phyloP scores from a whole-genome alignment of 2,797 vertebrate species.

The Anguilla megastoma region DNA sequence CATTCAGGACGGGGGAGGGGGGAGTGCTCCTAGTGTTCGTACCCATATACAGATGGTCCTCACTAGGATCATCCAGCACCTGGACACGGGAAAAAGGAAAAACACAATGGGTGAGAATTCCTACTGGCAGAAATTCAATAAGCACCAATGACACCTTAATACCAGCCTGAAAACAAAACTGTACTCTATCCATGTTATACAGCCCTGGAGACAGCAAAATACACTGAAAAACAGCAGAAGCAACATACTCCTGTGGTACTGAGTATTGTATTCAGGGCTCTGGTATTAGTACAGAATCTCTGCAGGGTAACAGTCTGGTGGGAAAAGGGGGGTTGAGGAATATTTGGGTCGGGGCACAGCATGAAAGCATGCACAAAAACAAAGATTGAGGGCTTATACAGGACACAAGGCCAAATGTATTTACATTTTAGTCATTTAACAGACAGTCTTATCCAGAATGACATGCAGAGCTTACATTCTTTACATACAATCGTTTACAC shows the following conservation, averaged over 20 bases:
- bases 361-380: neutral
- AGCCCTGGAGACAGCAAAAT: neutral
- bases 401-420: neutral
- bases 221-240: neutral
- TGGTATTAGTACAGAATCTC: neutral
- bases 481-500: no score
- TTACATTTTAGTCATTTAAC: no score
- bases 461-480: no score
- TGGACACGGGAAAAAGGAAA: slow-evolving; percentile 63
- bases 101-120: slow-evolving; percentile 50
- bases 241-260: neutral
- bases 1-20: slow-evolving; percentile 8
- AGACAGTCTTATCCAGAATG: no score
- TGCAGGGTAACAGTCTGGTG: no score
- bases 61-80: slow-evolving; percentile 96
- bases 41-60: slow-evolving; percentile 99
- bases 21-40: slow-evolving; percentile 55
- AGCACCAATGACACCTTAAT: slow-evolving; percentile 3
- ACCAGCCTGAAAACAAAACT: neutral
- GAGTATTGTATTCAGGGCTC: neutral
- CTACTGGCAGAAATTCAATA: slow-evolving; percentile 14
- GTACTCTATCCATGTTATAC: neutral
- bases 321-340: neutral
- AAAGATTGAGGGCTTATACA: neutral
- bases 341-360: neutral